These are phyloP conservation scores for Turnix velox DNA, from an alignment of 2,113 vertebrate genomes.

Conservation along the genomic window DNA sequence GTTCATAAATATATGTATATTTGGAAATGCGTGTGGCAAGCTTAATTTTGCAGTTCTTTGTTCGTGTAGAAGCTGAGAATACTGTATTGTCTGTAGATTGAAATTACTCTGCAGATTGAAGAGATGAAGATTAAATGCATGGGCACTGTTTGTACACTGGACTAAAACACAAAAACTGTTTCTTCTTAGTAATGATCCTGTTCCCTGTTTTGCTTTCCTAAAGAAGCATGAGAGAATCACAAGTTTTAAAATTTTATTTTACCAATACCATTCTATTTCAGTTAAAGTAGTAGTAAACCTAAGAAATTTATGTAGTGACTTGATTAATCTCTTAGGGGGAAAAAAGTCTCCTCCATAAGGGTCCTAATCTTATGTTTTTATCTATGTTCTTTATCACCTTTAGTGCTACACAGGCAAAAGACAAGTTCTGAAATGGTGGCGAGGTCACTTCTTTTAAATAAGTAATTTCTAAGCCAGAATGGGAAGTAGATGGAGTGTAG, in stretches of 20 bases:
- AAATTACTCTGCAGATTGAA: not conserved
- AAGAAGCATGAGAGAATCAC: not conserved
- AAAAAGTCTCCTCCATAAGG: not conserved
- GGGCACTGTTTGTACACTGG: not conserved
- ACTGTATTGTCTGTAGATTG: not conserved
- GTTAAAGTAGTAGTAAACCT: not conserved
- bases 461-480: not conserved
- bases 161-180: not conserved
- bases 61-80: not conserved
- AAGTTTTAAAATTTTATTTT: not conserved
- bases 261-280: not conserved
- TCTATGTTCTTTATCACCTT: not conserved
- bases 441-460: conserved; percentile 28
- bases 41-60: not conserved
- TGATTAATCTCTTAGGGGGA: not conserved
- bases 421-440: not conserved
- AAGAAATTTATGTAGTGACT: not conserved
- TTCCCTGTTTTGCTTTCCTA: not conserved
- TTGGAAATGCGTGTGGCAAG: not conserved
- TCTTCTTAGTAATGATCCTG: not conserved
- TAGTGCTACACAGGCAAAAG: not conserved
- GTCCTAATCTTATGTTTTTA: not conserved
- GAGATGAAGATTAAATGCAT: not conserved
- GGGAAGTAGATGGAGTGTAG: not conserved
- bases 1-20: not conserved